Evolutionary conservation across 2,888 invertebrate genomes (phyloP).

Genomic region (Neoascia interrupta): DNA sequence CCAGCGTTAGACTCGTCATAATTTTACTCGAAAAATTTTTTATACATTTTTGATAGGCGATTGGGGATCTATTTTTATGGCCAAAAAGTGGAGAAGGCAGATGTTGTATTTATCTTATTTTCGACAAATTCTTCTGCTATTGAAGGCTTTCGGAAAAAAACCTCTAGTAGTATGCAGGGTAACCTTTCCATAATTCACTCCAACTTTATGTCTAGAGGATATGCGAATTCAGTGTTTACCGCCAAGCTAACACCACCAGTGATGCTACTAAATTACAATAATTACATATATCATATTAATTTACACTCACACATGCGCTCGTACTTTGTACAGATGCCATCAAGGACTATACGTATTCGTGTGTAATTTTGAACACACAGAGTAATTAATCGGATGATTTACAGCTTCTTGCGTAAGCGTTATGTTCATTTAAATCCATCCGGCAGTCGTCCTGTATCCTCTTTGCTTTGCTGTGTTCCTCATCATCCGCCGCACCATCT

Average conservation of each 20-base stretch:
- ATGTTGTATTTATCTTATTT: background rate
- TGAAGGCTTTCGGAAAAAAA: background rate
- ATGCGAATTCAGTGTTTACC: background rate
- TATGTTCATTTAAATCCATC: conserved; percentile 67
- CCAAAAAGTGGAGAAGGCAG: background rate
- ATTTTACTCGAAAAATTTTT: conserved; percentile 16
- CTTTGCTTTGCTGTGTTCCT: conserved; percentile 4
- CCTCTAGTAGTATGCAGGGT: background rate
- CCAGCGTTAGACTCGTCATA: conserved; percentile 14
- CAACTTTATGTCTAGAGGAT: background rate
- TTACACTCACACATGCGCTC: conserved; percentile 47
- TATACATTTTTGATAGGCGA: conserved; percentile 35
- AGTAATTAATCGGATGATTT: conserved; percentile 76
- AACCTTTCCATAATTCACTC: background rate
- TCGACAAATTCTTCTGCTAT: background rate
- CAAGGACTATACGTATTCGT: conserved; percentile 12
- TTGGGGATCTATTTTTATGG: conserved; percentile 33
- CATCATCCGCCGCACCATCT: background rate
- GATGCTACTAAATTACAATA: conserved; percentile 62
- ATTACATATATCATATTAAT: conserved; percentile 66
- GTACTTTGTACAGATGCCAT: conserved; percentile 58
- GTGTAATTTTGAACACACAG: conserved; percentile 61
- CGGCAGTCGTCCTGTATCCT: conserved; percentile 71
- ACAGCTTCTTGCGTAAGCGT: conserved; percentile 73
- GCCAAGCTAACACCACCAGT: conserved; percentile 28